These are phyloP conservation scores for Allobates femoralis DNA, from an alignment of 2,797 vertebrate genomes.

Conservation along the genomic window DNA sequence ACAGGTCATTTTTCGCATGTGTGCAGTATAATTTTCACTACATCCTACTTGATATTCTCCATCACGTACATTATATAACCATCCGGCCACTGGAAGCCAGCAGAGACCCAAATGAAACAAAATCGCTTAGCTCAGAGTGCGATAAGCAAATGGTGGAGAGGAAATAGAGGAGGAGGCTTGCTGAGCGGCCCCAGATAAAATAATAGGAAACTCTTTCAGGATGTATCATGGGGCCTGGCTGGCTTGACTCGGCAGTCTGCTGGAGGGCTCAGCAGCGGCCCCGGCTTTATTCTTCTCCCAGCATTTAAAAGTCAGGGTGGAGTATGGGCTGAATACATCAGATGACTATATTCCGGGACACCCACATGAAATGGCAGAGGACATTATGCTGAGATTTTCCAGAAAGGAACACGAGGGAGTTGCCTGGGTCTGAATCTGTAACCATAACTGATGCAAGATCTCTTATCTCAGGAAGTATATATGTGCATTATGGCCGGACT, in stretches of 20 bases:
- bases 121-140: background rate
- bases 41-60: background rate
- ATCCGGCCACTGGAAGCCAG: slow-evolving; percentile 14
- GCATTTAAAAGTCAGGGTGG: slow-evolving; percentile 5
- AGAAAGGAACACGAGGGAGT: slow-evolving; percentile 27
- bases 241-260: slow-evolving; percentile 31
- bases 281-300: slow-evolving; percentile 13
- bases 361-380: background rate
- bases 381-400: slow-evolving; percentile 9
- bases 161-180: slow-evolving; percentile 18
- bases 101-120: slow-evolving; percentile 22
- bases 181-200: slow-evolving; percentile 31
- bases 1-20: background rate
- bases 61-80: slow-evolving; percentile 1
- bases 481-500: background rate
- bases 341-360: background rate
- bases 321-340: slow-evolving; percentile 7
- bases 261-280: background rate
- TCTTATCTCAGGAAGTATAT: background rate
- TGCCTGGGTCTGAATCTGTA: background rate
- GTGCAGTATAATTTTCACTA: background rate
- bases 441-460: slow-evolving; percentile 11
- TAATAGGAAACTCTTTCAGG: slow-evolving; percentile 36
- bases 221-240: slow-evolving; percentile 22
- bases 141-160: slow-evolving; percentile 22